A percentile compares a stretch with the other conserved stretches of the same genome.
phyloP scores from a whole-genome alignment of 2,888 invertebrate genomes.

The Scelioninae gen. 2 region DNA sequence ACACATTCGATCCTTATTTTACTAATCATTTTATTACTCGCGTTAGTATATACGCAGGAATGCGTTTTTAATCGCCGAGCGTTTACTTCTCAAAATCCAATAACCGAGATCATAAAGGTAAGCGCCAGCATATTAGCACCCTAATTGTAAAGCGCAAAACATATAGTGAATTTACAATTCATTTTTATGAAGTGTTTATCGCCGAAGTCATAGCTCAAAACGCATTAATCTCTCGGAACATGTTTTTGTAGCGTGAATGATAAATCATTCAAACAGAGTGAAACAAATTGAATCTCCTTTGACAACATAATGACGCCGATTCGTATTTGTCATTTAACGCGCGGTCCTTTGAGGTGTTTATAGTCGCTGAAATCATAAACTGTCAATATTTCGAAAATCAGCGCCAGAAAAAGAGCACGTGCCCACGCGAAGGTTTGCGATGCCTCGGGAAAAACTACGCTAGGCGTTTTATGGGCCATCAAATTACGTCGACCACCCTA shows the following conservation, averaged over 20 bases:
- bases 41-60: constrained; percentile 26
- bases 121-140: constrained; percentile 38
- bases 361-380: constrained; percentile 53
- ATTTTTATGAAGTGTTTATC: constrained; percentile 58
- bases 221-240: constrained; percentile 49
- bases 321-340: constrained; percentile 51
- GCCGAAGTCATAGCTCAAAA: constrained; percentile 42
- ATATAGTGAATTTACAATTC: constrained; percentile 53
- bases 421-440: constrained; percentile 66
- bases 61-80: constrained; percentile 38
- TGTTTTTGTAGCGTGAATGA: constrained; percentile 52
- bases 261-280: constrained; percentile 51
- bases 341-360: constrained; percentile 40
- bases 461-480: constrained; percentile 75
- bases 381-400: constrained; percentile 65
- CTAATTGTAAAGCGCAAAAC: constrained; percentile 53
- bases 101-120: constrained; percentile 35
- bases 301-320: constrained; percentile 44
- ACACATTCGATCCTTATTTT: constrained; percentile 21
- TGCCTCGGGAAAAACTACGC: constrained; percentile 73
- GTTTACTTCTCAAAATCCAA: constrained; percentile 34
- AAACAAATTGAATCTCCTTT: constrained; percentile 53
- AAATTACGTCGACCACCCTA: constrained; percentile 75
- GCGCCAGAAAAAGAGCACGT: constrained; percentile 65
- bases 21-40: constrained; percentile 31